phyloP scores from a whole-genome alignment of 2,113 vertebrate species.

The Cebus imitator region DNA sequence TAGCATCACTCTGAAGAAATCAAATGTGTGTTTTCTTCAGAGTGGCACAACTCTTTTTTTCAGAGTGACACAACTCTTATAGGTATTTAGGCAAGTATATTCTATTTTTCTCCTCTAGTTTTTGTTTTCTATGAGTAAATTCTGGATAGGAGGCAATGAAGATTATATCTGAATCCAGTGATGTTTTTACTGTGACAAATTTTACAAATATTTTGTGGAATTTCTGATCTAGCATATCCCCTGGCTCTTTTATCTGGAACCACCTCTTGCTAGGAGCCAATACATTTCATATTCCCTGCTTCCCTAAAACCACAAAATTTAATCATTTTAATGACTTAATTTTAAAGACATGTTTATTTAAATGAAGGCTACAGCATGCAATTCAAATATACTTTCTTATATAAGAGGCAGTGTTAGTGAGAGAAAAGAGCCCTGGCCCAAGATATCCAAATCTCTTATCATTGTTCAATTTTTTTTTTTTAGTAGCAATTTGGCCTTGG shows the following conservation, averaged over 20 bases:
- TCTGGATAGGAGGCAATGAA: background rate
- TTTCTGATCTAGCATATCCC: background rate
- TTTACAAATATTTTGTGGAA: background rate
- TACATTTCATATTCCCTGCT: background rate
- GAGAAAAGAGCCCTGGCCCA: background rate
- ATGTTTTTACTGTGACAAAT: background rate
- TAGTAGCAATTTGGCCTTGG: background rate
- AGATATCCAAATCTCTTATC: background rate
- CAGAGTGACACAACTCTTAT: background rate
- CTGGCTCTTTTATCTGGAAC: background rate
- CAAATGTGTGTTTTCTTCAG: background rate
- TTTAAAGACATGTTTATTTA: constrained; percentile 34
- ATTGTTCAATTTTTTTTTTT: background rate
- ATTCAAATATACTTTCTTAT: background rate
- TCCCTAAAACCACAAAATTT: constrained; percentile 38
- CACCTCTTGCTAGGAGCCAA: background rate
- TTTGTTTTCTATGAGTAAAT: background rate
- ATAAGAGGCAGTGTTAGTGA: background rate
- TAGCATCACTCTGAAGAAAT: background rate
- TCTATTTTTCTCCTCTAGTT: background rate
- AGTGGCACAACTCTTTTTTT: background rate
- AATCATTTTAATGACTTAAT: constrained; percentile 46
- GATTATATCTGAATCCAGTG: background rate
- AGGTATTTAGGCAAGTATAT: background rate
- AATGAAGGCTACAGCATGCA: background rate